Evolutionary conservation across 1,140 invertebrate species (phyloP).

Genomic region (Nasonia vitripennis): DNA sequence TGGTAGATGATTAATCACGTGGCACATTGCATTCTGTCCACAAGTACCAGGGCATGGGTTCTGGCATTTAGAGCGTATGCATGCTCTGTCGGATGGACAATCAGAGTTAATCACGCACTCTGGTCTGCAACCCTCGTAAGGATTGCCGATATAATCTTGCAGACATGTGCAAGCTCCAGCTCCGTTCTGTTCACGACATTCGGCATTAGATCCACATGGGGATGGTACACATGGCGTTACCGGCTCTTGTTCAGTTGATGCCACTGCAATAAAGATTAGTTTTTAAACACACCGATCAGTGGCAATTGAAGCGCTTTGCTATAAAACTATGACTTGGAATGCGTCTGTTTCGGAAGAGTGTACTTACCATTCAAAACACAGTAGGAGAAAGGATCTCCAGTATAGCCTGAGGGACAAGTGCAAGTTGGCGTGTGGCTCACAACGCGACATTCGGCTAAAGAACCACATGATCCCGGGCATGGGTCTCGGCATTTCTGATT

Average conservation of each 20-base stretch:
- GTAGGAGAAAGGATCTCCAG: conserved; percentile 76
- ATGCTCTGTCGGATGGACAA: conserved; percentile 78
- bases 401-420: conserved; percentile 70
- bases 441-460: conserved; percentile 74
- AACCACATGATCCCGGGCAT: conserved; percentile 69
- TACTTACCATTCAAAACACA: conserved; percentile 71
- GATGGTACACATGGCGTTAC: conserved; percentile 83
- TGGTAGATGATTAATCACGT: conserved; percentile 84
- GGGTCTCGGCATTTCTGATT: conserved; percentile 70
- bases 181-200: conserved; percentile 79
- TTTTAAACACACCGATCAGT: neutral
- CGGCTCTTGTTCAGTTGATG: conserved; percentile 52
- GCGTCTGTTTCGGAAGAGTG: neutral
- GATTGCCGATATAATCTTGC: conserved; percentile 78
- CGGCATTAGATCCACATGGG: conserved; percentile 85
- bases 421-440: conserved; percentile 75
- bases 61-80: conserved; percentile 79
- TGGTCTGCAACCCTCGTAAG: conserved; percentile 81
- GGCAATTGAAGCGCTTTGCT: neutral
- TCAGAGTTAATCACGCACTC: conserved; percentile 82
- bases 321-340: neutral
- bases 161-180: conserved; percentile 79
- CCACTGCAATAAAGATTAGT: conserved; percentile 38
- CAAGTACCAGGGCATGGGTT: conserved; percentile 87
- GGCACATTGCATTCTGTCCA: conserved; percentile 82